phyloP scores from a whole-genome alignment of 35 echinoderm and acorn worm species.

The Holothuria glaberrima region DNA sequence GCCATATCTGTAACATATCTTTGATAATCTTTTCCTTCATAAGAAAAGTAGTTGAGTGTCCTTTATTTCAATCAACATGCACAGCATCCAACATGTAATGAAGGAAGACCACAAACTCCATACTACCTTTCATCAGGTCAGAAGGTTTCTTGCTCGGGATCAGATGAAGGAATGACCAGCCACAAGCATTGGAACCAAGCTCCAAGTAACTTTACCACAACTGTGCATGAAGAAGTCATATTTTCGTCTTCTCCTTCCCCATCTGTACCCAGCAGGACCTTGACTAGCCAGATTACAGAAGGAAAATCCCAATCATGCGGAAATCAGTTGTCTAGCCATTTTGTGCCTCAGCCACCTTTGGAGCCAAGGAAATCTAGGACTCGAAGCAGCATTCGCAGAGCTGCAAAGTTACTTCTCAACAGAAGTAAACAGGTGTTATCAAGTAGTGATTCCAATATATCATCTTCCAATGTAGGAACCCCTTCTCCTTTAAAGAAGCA shows the following conservation, averaged over 20 bases:
- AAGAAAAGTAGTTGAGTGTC: too few species aligned
- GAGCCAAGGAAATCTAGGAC: constrained; percentile 72
- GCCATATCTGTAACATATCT: too few species aligned
- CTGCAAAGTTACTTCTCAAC: constrained; percentile 78
- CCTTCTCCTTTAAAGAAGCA: neutral
- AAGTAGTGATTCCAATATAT: constrained; percentile 54
- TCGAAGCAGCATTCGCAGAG: constrained; percentile 76
- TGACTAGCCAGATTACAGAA: neutral
- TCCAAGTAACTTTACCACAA: constrained; percentile 21
- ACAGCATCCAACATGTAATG: neutral
- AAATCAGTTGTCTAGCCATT: neutral
- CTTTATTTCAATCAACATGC: too few species aligned
- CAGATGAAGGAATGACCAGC: neutral
- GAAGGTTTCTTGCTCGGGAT: neutral
- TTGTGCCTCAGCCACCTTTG: constrained; percentile 77
- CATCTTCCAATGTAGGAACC: neutral
- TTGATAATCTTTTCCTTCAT: too few species aligned
- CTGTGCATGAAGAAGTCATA: constrained; percentile 37
- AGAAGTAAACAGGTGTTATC: constrained; percentile 78
- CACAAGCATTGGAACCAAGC: neutral
- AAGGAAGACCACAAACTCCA: constrained; percentile 29
- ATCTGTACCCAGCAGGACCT: neutral
- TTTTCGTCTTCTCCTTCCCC: neutral
- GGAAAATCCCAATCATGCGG: neutral
- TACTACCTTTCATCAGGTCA: neutral